Conservation (phyloP, 2,888 invertebrate species). For the Lucinisca nassula region DNA sequence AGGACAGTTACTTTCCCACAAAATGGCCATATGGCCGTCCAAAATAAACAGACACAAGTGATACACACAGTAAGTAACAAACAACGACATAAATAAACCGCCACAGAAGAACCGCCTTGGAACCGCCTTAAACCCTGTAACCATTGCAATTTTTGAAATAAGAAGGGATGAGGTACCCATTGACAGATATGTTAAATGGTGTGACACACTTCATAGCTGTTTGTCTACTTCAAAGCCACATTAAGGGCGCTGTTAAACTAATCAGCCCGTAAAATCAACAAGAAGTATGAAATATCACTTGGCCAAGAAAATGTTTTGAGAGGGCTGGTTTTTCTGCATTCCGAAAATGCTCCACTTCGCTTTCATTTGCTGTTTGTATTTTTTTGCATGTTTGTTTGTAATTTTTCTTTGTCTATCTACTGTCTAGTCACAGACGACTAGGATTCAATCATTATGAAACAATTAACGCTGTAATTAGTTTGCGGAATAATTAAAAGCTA, state of each 20-base stretch:
- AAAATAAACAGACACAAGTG: no score
- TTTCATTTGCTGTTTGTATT: conserved; percentile 9
- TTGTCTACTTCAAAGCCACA: conserved; percentile 51
- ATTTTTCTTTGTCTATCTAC: conserved; percentile 9
- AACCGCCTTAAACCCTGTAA: no score
- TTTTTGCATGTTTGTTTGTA: conserved; percentile 11
- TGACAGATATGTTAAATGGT: conserved; percentile 25
- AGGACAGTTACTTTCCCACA: no score
- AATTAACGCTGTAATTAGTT: conserved; percentile 20
- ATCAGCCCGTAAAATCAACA: conserved; percentile 59
- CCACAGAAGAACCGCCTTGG: no score
- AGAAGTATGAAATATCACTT: conserved; percentile 59
- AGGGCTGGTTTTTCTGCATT: conserved; percentile 49
- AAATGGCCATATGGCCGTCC: no score
- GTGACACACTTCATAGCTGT: conserved; percentile 5
- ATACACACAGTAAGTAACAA: no score
- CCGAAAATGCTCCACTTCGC: conserved; percentile 44
- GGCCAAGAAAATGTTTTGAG: conserved; percentile 70
- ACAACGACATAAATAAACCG: no score
- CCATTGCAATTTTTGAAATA: no score
- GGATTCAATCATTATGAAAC: conserved; percentile 11
- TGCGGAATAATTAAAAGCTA: background rate
- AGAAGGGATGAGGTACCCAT: no score
- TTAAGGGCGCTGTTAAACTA: conserved; percentile 45
- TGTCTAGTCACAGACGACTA: background rate